phyloP scores from a whole-genome alignment of 2,888 invertebrate species.

The Sesia apiformis region DNA sequence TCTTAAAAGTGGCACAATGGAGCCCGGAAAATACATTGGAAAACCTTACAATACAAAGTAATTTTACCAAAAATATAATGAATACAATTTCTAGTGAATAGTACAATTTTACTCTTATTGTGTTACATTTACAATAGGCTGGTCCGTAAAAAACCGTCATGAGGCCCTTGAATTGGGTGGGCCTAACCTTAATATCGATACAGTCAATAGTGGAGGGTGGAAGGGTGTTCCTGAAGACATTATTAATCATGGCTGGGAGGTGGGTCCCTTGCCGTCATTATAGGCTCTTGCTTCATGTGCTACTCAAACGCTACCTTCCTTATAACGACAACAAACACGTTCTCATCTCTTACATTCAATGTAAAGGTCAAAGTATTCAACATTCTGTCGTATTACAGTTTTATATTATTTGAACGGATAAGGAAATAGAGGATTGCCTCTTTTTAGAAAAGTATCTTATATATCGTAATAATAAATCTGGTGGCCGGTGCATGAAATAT shows the following conservation, averaged over 20 bases:
- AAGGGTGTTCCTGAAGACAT: constrained; percentile 21
- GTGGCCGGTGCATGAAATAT: no score
- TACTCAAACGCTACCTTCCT: neutral
- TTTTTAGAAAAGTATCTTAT: no score
- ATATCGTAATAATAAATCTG: no score
- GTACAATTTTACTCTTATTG: constrained; percentile 38
- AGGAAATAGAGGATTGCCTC: no score
- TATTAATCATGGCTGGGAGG: constrained; percentile 19
- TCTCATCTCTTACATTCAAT: no score
- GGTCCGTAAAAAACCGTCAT: constrained; percentile 22
- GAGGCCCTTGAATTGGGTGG: constrained; percentile 21
- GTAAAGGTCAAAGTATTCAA: no score
- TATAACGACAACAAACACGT: neutral
- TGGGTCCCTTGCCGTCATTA: constrained; percentile 5
- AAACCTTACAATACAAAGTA: constrained; percentile 24
- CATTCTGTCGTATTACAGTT: no score
- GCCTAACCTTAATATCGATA: constrained; percentile 17
- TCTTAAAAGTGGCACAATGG: constrained; percentile 13
- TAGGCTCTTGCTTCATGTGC: neutral
- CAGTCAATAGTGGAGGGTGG: constrained; percentile 21
- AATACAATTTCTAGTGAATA: constrained; percentile 17
- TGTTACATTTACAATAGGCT: constrained; percentile 35
- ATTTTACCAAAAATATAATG: constrained; percentile 19
- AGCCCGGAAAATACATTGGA: constrained; percentile 17
- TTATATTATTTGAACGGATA: no score